Percentiles rank a stretch among this genome's conserved stretches.
Conservation (phyloP, 2,113 vertebrate genomes). For the Silurus meridionalis region DNA sequence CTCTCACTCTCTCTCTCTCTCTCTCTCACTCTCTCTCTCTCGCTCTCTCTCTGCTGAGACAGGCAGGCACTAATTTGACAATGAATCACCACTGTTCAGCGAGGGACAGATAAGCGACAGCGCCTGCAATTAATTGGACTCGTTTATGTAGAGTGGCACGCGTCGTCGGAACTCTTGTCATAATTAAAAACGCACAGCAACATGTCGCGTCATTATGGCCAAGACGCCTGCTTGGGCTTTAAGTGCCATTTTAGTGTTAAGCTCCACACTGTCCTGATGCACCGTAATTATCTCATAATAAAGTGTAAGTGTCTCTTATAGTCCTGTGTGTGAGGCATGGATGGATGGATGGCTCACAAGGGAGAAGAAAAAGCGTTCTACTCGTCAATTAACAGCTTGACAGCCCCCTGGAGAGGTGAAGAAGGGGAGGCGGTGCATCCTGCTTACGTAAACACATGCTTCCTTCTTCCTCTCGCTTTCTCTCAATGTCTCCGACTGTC, state of each 20-base stretch:
- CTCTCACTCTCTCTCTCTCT: background rate
- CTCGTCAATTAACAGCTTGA: conserved; percentile 56
- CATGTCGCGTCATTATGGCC: conserved; percentile 51
- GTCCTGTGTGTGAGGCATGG: conserved; percentile 21
- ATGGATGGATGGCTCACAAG: conserved; percentile 37
- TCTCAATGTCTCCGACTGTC: background rate
- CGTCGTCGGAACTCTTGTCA: conserved; percentile 58
- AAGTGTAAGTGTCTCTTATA: conserved; percentile 57
- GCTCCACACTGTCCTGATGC: conserved; percentile 56
- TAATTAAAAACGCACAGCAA: conserved; percentile 61
- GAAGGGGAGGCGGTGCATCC: conserved; percentile 14
- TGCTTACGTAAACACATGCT: background rate
- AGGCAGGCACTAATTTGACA: conserved; percentile 59
- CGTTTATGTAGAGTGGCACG: conserved; percentile 59
- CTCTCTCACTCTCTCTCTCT: conserved; percentile 37
- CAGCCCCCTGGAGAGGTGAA: conserved; percentile 41
- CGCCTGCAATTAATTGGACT: conserved; percentile 69
- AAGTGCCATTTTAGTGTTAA: conserved; percentile 56
- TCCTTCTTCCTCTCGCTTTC: background rate
- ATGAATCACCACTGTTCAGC: conserved; percentile 72
- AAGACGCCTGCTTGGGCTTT: conserved; percentile 46
- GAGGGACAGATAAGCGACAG: conserved; percentile 68
- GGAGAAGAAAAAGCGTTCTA: conserved; percentile 34
- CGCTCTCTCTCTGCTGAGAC: conserved; percentile 21
- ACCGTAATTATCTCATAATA: conserved; percentile 63